Conservation (phyloP, 2,888 invertebrate genomes). For the Caenorhabditis doughertyi region DNA sequence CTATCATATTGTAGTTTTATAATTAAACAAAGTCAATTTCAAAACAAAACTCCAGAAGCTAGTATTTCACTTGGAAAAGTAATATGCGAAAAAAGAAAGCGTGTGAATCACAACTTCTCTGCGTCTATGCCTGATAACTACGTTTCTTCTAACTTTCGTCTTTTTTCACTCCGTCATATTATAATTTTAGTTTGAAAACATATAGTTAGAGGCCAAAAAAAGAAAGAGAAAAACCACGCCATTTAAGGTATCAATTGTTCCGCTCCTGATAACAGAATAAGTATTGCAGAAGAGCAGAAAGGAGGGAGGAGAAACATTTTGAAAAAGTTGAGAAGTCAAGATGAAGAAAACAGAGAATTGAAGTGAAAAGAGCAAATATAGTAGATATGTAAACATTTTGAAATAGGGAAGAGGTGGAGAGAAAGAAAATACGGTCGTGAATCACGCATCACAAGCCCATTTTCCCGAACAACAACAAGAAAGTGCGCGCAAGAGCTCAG, state of each 20-base stretch:
- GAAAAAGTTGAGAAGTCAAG: conserved; percentile 43
- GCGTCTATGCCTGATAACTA: conserved; percentile 46
- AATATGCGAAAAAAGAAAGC: conserved; percentile 21
- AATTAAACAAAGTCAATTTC: too few species aligned
- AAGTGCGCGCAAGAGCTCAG: conserved; percentile 35
- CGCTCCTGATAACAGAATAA: conserved; percentile 2
- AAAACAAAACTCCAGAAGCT: not conserved
- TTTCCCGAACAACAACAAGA: conserved; percentile 34
- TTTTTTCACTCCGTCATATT: conserved; percentile 27
- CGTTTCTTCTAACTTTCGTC: conserved; percentile 1
- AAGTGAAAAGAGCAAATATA: conserved; percentile 57
- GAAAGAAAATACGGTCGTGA: conserved; percentile 47
- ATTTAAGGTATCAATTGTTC: conserved; percentile 16
- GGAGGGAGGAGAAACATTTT: conserved; percentile 29
- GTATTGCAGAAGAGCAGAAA: not conserved
- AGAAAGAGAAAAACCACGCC: conserved; percentile 42
- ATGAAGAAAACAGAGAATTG: conserved; percentile 31
- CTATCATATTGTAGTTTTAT: too few species aligned
- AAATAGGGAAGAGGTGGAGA: conserved; percentile 1
- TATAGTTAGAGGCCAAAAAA: conserved; percentile 44
- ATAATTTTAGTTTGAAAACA: conserved; percentile 50
- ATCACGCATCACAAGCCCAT: conserved; percentile 54
- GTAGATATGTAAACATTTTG: conserved; percentile 57
- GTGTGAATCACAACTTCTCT: conserved; percentile 46
- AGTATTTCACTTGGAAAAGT: conserved; percentile 16